Evolutionary conservation across 2,113 vertebrate species (phyloP).

Genomic region (Dunckerocampus dactyliophorus): DNA sequence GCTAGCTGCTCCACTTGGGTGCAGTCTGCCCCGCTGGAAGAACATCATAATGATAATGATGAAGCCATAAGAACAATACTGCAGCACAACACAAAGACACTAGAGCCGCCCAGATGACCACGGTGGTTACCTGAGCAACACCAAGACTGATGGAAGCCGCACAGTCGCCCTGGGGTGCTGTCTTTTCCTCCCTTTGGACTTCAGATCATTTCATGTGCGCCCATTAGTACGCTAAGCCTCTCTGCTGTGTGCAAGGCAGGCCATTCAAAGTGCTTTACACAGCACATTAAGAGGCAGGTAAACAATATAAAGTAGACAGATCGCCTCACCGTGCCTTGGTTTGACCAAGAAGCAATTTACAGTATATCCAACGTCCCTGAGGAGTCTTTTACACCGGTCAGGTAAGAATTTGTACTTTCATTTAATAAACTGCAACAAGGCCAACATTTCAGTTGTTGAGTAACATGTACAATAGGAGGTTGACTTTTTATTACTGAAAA

Average conservation of each 20-base stretch:
- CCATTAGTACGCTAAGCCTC: background rate
- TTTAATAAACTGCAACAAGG: background rate
- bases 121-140: conserved; percentile 32
- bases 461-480: background rate
- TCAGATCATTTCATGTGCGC: conserved; percentile 9
- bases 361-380: background rate
- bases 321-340: background rate
- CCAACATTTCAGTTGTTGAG: background rate
- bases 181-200: conserved; percentile 7
- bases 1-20: conserved; percentile 45
- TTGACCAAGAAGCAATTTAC: background rate
- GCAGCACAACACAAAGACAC: conserved; percentile 23
- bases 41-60: conserved; percentile 47
- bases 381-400: background rate
- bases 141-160: conserved; percentile 20
- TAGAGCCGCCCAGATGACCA: conserved; percentile 21
- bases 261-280: conserved; percentile 1
- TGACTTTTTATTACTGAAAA: background rate
- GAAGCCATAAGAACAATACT: conserved; percentile 52
- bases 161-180: conserved; percentile 10
- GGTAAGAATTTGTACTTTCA: background rate
- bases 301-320: conserved; percentile 5
- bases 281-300: conserved; percentile 1
- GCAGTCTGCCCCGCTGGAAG: conserved; percentile 43
- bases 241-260: background rate